A percentile compares a stretch with the other conserved stretches of the same genome.
phyloP scores from a whole-genome alignment of 2,113 vertebrate genomes.

The Ifrita kowaldi region DNA sequence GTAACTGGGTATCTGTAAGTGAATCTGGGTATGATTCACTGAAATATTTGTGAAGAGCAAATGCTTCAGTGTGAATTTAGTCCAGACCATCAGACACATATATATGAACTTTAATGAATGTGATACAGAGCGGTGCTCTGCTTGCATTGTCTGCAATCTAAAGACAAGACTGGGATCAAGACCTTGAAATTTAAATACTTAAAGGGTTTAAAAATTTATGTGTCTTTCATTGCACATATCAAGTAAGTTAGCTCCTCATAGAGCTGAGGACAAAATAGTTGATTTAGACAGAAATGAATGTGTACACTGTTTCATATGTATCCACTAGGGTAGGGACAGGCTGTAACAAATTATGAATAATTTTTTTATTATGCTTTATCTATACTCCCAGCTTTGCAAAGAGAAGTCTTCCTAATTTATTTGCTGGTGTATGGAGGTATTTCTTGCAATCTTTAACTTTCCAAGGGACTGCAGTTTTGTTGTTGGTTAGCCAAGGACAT shows the following conservation, averaged over 20 bases:
- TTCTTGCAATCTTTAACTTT: not conserved
- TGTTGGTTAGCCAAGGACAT: not conserved
- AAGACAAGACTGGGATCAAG: not conserved
- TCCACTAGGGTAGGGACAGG: not conserved
- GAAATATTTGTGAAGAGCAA: not conserved
- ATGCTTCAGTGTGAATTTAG: not conserved
- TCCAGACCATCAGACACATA: not conserved
- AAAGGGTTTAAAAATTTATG: not conserved
- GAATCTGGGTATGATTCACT: not conserved
- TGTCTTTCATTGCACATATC: not conserved
- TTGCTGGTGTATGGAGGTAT: not conserved
- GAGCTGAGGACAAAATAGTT: not conserved
- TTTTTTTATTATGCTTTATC: not conserved
- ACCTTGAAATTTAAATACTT: not conserved
- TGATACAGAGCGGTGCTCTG: not conserved
- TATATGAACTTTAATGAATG: not conserved
- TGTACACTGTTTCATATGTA: not conserved
- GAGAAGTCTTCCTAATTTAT: not conserved
- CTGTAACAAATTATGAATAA: not conserved
- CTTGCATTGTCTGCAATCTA: not conserved
- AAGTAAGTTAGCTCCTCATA: not conserved
- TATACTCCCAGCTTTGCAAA: not conserved
- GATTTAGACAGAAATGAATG: not conserved
- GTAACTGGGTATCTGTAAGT: not conserved
- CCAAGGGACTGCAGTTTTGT: not conserved